These are phyloP conservation scores for Hydrochoerus hydrochaeris DNA, from an alignment of 2,113 vertebrate genomes.

Conservation along the genomic window DNA sequence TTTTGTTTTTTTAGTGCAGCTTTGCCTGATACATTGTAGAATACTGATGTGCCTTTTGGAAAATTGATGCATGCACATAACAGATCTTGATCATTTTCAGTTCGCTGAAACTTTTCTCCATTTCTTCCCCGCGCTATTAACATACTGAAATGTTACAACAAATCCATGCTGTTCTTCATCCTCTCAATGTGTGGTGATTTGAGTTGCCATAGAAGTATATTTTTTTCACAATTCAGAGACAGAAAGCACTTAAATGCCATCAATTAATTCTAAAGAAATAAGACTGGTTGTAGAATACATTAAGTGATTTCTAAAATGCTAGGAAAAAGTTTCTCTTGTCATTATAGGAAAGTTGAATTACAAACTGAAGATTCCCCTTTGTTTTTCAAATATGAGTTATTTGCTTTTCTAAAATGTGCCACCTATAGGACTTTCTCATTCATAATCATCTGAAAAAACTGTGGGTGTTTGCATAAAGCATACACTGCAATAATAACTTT, in stretches of 20 bases:
- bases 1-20: neutral
- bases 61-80: neutral
- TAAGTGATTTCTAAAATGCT: neutral
- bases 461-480: neutral
- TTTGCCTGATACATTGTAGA: neutral
- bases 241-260: neutral
- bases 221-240: neutral
- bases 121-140: neutral
- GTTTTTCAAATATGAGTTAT: neutral
- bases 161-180: neutral
- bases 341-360: neutral
- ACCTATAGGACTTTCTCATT: neutral
- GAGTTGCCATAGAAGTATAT: neutral
- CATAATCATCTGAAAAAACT: neutral
- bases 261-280: neutral
- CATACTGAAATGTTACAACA: neutral
- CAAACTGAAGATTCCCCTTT: neutral
- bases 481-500: neutral
- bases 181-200: neutral
- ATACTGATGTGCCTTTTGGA: neutral
- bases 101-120: neutral
- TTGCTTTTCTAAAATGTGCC: neutral
- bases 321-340: neutral
- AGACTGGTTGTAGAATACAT: neutral
- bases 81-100: neutral